These are phyloP conservation scores for Dolomedes plantarius DNA, from an alignment of 2,888 invertebrate genomes.

Conservation along the genomic window DNA sequence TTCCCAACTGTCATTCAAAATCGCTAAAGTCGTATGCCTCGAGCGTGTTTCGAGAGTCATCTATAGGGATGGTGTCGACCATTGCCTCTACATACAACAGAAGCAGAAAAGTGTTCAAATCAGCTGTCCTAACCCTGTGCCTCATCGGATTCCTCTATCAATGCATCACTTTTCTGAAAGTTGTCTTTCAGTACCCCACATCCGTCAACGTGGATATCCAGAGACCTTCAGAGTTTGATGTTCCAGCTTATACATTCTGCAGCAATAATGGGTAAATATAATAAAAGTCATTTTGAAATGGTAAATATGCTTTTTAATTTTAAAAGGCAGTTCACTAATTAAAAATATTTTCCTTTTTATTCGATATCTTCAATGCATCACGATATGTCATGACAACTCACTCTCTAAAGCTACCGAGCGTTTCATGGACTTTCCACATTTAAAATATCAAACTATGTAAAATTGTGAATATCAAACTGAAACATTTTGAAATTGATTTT, in stretches of 20 bases:
- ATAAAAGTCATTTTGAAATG: no score
- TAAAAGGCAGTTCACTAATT: no score
- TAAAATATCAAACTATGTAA: no score
- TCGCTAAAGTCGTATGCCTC: not conserved
- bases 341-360: no score
- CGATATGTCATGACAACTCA: no score
- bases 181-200: slow-evolving; percentile 32
- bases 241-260: slow-evolving; percentile 43
- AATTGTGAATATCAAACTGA: no score
- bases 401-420: no score
- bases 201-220: slow-evolving; percentile 31
- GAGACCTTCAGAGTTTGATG: not conserved
- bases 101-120: slow-evolving; percentile 19
- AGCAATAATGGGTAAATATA: slow-evolving; percentile 44
- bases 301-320: no score
- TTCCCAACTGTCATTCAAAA: no score
- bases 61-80: slow-evolving; percentile 13
- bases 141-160: slow-evolving; percentile 41
- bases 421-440: no score
- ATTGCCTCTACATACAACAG: not conserved
- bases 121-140: not conserved
- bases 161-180: not conserved
- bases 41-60: slow-evolving; percentile 19
- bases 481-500: no score
- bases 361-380: no score